Base-by-base conservation (phyloP, 2,888 invertebrate genomes). In the Leptura quadrifasciata region DNA sequence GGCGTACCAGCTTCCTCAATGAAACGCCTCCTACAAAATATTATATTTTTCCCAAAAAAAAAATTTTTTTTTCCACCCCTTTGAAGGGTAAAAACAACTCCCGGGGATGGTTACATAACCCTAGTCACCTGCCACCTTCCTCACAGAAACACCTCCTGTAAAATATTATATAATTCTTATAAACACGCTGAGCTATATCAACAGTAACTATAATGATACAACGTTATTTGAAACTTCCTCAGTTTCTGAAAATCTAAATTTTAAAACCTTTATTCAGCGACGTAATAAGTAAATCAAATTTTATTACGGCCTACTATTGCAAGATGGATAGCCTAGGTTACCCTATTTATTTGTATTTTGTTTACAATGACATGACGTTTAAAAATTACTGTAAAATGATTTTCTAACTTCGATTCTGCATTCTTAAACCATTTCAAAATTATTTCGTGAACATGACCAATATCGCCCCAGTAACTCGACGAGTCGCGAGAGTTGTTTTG, bases 401-500 rank as follows among this genome's bases (percentile, higher is more conserved):
- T 54, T 55, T 18, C 24, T 68, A 71, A 61, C 6, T 47, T 27
- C 24, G 3, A 52, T 52, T 3, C 21, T 57, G 10, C 8, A 24
- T 52, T 24, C n/a, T 10, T 1, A 9, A 57, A 71, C 61, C 9
- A 12, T 35, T 21, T 61, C 71, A 60, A 71, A 70, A 71, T 71
- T 71, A 71, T 61, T 47, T 39, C 35, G 71, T 71, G 61, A 80
- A 72, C 31, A 78, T 77, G 78, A 21, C 75, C 35, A 72, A 47
- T 20, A 55, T 73, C 27, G 31, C 74, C 17, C 76, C 72, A n/a
- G 74, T 76, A 2, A 82, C 78, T 4, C 74, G 81, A n/a, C 68
- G 73, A 35, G 76, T 81, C n/a, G 84, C 85, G 12, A 77, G 78
- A 60, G 74, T 84, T 4, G 82, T 85, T 6, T 74, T 84, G 64